A percentile compares a stretch with the other conserved stretches of the same genome.
These are phyloP conservation scores for Apostichopus californicus DNA, from an alignment of 35 echinoderm and acorn worm genomes.

Conservation along the genomic window DNA sequence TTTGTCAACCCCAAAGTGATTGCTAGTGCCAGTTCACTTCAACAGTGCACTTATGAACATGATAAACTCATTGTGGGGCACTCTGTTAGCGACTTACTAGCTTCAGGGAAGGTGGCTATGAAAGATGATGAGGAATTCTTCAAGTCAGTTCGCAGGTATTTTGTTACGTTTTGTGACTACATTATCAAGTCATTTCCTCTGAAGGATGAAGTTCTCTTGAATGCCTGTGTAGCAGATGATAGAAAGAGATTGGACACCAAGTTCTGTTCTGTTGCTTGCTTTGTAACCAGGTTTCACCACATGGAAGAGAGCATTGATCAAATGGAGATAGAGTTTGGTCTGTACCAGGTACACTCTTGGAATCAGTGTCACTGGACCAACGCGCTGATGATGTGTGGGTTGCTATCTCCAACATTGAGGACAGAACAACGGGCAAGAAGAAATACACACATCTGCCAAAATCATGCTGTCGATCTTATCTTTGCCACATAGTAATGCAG, in stretches of 20 bases:
- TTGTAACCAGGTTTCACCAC: constrained; percentile 55
- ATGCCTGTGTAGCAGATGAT: constrained; percentile 66
- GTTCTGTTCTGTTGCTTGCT: constrained; percentile 56
- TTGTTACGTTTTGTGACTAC: constrained; percentile 71
- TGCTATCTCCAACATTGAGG: constrained; percentile 59
- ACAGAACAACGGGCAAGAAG: constrained; percentile 55
- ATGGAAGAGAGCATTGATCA: constrained; percentile 63
- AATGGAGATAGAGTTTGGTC: constrained; percentile 13
- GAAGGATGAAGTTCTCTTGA: constrained; percentile 58
- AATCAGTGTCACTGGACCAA: constrained; percentile 54
- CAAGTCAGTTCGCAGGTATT: constrained; percentile 59
- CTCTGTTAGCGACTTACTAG: constrained; percentile 52
- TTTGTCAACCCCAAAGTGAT: constrained; percentile 56
- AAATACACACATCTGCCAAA: constrained; percentile 62
- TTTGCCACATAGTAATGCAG: constrained; percentile 44
- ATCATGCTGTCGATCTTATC: constrained; percentile 69
- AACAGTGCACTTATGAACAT: constrained; percentile 57
- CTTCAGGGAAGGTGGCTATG: constrained; percentile 15
- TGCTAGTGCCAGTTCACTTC: constrained; percentile 59
- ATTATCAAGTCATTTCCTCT: constrained; percentile 63
- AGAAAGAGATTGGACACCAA: constrained; percentile 34
- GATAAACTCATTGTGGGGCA: constrained; percentile 60
- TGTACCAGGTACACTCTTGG: constrained; percentile 38
- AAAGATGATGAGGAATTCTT: constrained; percentile 56
- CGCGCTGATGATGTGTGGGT: constrained; percentile 58